Conservation (phyloP, 2,888 invertebrate species). For the Phortica magna region DNA sequence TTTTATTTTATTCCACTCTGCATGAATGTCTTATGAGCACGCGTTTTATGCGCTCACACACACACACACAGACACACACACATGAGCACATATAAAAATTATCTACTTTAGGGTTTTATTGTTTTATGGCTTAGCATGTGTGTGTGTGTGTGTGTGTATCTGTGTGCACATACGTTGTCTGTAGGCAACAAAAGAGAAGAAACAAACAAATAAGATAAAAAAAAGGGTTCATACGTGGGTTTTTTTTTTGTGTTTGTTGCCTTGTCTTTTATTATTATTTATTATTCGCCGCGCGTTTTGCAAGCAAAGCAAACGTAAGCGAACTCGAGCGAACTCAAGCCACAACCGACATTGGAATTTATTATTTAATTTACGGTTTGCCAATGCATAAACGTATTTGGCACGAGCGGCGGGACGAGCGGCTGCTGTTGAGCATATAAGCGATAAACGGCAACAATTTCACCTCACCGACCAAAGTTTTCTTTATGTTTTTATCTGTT, state of each 20-base stretch:
- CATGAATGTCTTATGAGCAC: constrained; percentile 24
- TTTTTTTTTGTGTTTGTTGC: background rate
- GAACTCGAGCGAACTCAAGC: background rate
- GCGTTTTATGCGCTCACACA: constrained; percentile 23
- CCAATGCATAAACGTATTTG: constrained; percentile 40
- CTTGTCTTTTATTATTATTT: constrained; percentile 16
- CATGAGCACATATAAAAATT: constrained; percentile 15
- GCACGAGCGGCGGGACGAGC: background rate
- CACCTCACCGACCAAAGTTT: background rate
- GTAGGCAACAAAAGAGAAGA: background rate
- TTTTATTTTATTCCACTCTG: background rate
- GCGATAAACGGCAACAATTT: background rate
- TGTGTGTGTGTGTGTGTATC: background rate
- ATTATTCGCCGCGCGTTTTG: constrained; percentile 22
- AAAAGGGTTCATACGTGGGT: background rate
- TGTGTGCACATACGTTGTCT: background rate
- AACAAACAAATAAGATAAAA: background rate
- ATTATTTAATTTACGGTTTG: constrained; percentile 55
- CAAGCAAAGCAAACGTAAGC: background rate
- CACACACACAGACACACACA: constrained; percentile 8
- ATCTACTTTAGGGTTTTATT: constrained; percentile 14
- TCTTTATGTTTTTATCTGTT: background rate
- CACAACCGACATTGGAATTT: constrained; percentile 40
- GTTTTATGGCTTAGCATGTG: constrained; percentile 14
- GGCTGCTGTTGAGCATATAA: no score